Conservation (phyloP, 2,113 vertebrate species). For the Anguilla rostrata region DNA sequence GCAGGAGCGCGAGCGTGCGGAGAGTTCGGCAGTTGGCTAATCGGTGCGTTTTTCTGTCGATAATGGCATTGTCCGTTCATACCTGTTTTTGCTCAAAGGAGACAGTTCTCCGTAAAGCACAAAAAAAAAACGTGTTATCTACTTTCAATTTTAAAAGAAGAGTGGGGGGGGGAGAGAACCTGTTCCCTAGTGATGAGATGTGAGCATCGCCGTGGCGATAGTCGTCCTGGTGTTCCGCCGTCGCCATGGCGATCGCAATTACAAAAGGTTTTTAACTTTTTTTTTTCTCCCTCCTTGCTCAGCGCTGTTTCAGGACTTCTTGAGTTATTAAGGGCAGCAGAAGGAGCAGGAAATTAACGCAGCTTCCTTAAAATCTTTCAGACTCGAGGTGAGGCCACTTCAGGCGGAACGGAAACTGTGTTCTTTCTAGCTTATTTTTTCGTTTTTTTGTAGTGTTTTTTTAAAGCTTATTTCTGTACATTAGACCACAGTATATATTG, state of each 20-base stretch:
- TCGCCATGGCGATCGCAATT: constrained; percentile 89
- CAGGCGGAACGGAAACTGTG: no score
- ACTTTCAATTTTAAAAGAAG: constrained; percentile 73
- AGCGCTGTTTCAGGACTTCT: constrained; percentile 73
- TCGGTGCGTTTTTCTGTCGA: constrained; percentile 69
- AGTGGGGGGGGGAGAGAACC: constrained; percentile 28
- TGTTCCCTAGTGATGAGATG: constrained; percentile 71
- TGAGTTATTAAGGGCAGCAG: constrained; percentile 81
- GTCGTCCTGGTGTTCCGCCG: constrained; percentile 73
- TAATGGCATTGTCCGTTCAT: constrained; percentile 77
- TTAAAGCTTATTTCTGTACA: no score
- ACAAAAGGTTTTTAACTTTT: constrained; percentile 89
- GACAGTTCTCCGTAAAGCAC: constrained; percentile 58
- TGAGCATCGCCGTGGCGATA: constrained; percentile 75
- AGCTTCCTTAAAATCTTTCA: constrained; percentile 79
- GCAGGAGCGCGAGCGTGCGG: no score
- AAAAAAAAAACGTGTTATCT: constrained; percentile 83
- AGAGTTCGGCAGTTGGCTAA: constrained; percentile 57
- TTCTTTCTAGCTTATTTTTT: no score
- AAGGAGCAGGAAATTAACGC: constrained; percentile 87
- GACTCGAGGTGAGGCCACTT: constrained; percentile 51
- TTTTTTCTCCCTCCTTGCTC: no score
- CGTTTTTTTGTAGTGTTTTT: no score
- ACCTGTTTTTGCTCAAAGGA: constrained; percentile 78
- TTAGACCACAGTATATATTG: no score